Base-by-base conservation (phyloP, 2,113 vertebrate species). In the Paradisaea rubra region DNA sequence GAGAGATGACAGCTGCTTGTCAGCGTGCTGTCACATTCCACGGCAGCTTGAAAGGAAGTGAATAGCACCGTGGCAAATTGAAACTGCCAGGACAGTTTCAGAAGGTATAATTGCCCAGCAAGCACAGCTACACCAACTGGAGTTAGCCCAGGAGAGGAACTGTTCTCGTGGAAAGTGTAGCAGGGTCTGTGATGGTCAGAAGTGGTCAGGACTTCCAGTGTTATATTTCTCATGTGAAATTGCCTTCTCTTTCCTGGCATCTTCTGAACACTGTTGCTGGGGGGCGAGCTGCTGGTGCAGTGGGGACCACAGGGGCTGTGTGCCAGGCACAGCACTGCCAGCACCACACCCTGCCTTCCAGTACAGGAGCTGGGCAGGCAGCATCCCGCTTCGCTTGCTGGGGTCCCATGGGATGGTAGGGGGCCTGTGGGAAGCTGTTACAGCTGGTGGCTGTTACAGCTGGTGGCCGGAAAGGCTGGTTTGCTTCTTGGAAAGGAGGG, bases 41-140 rank as follows among this genome's bases (percentile, higher is more conserved):
- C 2, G 0, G 87, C 87, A 70, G 60, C 94, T 89, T 93, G 79
- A 91, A 93, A 94, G 85, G 89, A 77, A 83, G 71, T 10, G 70
- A 91, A 52, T 15, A 70, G 78, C 64, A 86, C 84, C 4, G 0
- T 92, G 94, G 86, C 85, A 70, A 95, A 97, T 89, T 59, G 94
- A 77, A 89, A 69, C 86, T 92, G 86, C 73, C 8, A 13, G 78
- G 80, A 59, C 77, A 72, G 23, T 91, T 90, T 81, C 73, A 90
- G 78, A 50, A 80, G 74, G 69, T 56, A 25, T 54, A 72, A 86
- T 95, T 88, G 68, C 21, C 28, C 9, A 10, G 19, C 88, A 71
- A 86, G 64, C 59, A 71, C 59, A 83, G 44, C 84, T 81, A 59
- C n/a, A 56, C 52, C 68, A 68, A 6, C 42, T 84, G 60, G 93